Evolutionary conservation across 2,797 vertebrate species (phyloP).

Genomic region (Acomys russatus): DNA sequence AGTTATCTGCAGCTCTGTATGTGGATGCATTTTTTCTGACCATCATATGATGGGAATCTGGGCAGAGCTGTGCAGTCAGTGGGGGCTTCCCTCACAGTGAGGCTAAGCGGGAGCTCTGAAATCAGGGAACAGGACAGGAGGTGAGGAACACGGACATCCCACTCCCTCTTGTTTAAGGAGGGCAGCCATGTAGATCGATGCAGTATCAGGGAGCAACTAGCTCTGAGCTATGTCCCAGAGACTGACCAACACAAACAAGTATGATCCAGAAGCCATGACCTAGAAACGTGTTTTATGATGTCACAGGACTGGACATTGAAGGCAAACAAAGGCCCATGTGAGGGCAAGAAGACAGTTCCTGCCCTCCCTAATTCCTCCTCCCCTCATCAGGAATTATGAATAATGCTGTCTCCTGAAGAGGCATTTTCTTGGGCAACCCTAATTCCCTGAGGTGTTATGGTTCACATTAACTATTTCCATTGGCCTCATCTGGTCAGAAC

Average conservation of each 20-base stretch:
- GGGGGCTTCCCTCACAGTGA: not conserved
- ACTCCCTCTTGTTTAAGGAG: not conserved
- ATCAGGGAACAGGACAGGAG: not conserved
- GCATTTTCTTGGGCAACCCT: not conserved
- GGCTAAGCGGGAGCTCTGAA: not conserved
- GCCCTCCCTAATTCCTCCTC: not conserved
- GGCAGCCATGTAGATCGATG: not conserved
- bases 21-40: not conserved
- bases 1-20: not conserved
- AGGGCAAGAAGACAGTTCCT: not conserved
- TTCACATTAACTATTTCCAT: not conserved
- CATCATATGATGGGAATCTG: not conserved
- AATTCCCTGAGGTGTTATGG: not conserved
- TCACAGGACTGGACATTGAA: not conserved
- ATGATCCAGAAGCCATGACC: not conserved
- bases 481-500: not conserved
- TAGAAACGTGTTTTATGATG: not conserved
- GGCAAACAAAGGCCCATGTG: not conserved
- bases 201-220: not conserved
- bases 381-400: not conserved
- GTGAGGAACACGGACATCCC: rapidly evolving
- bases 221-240: not conserved
- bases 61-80: not conserved
- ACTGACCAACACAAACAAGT: not conserved
- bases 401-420: not conserved